Base-by-base conservation (phyloP, 1,140 invertebrate genomes). In the Cecropterus lyciades region DNA sequence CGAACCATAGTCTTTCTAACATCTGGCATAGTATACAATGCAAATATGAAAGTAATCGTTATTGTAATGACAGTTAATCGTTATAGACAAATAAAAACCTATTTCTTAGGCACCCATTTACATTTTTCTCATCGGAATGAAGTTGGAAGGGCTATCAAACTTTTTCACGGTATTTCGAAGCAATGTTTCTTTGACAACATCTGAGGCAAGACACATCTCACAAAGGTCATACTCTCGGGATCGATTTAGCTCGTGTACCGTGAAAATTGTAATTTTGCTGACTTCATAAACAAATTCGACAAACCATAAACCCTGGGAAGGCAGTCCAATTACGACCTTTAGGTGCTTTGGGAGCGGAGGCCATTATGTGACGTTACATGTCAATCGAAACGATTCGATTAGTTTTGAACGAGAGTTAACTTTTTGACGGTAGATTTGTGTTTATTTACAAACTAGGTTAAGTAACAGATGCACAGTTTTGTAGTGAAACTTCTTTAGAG, bases 221-320 rank as follows among this genome's bases (percentile, higher is more conserved):
- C 43, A 46, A n/a, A 49, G 56, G 43, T 48, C 43, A 45, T 15
- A 2, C 57, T 49, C 57, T 7, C 9, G 45, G 57, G 57, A 49
- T 37, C 45, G 45, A 17, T 62, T 62, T 49, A n/a, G 33, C 15
- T 15, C 53, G 11, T 33, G 30, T 49, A 16, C 59, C 59, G 30
- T 62, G 42, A 62, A 64, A 70, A 65, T 70, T 65, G 68, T 65
- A 66, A 70, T 70, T 70, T 52, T 49, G 17, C 27, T 40, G 46
- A 67, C 42, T 46, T 62, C 33, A 67, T 71, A 71, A 64, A 64
- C 64, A 67, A 71, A 71, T 71, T 71, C 45, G 48, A 43, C 51
- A 52, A 59, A 43, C 53, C 55, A 43, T 69, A 57, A 64, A 45
- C 27, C 24, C 45, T 33, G 24, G 43, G 30, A 37, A 37, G 24